Base-by-base conservation (phyloP, 2,113 vertebrate genomes). In the Siniperca chuatsi region DNA sequence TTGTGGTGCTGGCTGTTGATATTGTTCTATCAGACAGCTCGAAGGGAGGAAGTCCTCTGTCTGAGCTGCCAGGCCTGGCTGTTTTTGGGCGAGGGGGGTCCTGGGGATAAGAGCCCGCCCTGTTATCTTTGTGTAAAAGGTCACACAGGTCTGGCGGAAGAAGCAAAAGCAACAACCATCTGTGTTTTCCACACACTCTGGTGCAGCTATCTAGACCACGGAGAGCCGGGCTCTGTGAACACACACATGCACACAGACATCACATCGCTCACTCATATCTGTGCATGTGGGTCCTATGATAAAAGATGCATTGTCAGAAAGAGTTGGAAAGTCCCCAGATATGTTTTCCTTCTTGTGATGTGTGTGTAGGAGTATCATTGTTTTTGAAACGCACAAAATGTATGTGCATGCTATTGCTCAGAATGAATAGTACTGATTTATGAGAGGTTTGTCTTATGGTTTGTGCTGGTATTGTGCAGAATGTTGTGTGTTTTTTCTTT, bases 111-210 rank as follows among this genome's bases (percentile, higher is more conserved):
- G 85, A 92, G 85, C 66, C 78, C n/a, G 78, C 81, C 75, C 79
- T 86, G 83, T 92, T 92, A 93, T 94, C 92, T 94, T 88, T 94
- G 88, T 93, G 89, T 89, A 90, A 92, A 90, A 93, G 89, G 92
- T 94, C 92, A 92, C 85, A 81, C 81, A 89, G 89, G 88, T 92
- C 90, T 90, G 81, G 83, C 77, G 86, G 90, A 91, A 94, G 90
- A 93, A 91, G 87, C 83, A 90, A 94, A 93, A 94, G 89, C 87
- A 93, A 89, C 89, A 89, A 79, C 87, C 91, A 94, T 94, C 84
- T 92, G 87, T 90, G 85, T 92, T 92, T 89, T 91, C 78, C 87
- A 81, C 84, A 79, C 79, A 73, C 67, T 85, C 60, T 67, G 70
- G 44, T 67, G 71, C 68, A 21, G 72, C 42, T 89, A 87, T 92